These are phyloP conservation scores for Diachrysia chrysitis DNA, from an alignment of 2,888 invertebrate species.

Conservation along the genomic window DNA sequence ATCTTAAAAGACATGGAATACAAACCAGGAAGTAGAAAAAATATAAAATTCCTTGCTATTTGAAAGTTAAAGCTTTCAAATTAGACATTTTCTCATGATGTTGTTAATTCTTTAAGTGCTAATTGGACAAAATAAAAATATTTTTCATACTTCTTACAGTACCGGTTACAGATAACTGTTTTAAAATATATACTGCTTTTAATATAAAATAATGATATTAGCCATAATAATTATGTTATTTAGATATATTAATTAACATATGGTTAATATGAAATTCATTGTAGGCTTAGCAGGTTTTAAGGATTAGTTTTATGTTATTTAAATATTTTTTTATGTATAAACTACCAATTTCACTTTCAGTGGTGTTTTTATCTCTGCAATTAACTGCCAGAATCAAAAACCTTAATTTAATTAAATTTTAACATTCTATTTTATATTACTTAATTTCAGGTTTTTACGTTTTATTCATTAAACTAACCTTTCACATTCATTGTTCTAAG, in stretches of 20 bases:
- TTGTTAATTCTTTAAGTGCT: constrained; percentile 45
- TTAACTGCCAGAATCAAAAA: neutral
- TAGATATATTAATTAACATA: neutral
- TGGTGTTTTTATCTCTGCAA: neutral
- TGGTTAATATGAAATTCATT: neutral
- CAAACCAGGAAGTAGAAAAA: neutral
- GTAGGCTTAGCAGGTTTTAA: neutral
- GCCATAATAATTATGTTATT: constrained; percentile 18
- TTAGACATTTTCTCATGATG: constrained; percentile 48
- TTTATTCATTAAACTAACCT: neutral
- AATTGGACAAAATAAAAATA: constrained; percentile 52
- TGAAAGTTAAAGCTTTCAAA: constrained; percentile 32
- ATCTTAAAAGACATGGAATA: neutral
- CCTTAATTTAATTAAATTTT: neutral
- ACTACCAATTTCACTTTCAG: neutral
- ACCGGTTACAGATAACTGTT: constrained; percentile 13
- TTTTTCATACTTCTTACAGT: constrained; percentile 38
- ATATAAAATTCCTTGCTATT: constrained; percentile 15
- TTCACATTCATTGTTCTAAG: neutral
- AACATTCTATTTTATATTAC: neutral
- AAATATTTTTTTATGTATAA: neutral
- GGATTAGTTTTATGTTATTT: neutral
- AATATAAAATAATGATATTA: constrained; percentile 11
- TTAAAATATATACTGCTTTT: constrained; percentile 9
- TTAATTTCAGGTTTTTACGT: neutral